phyloP scores from a whole-genome alignment of 2,888 invertebrate genomes.

The Hanleya hanleyi region DNA sequence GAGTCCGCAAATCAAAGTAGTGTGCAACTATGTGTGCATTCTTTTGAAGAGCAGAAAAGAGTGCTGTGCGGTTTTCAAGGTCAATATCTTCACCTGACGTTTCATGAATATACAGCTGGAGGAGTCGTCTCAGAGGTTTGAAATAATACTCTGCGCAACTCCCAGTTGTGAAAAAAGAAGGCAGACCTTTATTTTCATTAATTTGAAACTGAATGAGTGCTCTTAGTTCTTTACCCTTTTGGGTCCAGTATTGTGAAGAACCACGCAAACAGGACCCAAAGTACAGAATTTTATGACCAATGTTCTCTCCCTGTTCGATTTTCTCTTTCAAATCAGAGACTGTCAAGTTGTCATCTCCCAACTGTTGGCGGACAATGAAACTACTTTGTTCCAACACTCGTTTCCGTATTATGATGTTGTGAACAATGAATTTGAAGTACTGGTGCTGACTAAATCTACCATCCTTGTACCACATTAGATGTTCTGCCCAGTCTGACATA shows the following conservation, averaged over 20 bases:
- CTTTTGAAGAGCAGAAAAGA: constrained; percentile 39
- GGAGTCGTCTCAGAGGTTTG: constrained; percentile 22
- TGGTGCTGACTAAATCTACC: constrained; percentile 13
- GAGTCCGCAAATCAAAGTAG: constrained; percentile 43
- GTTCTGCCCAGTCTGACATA: constrained; percentile 20
- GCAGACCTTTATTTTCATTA: too few species aligned
- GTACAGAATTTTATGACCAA: constrained; percentile 34
- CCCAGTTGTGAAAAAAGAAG: too few species aligned
- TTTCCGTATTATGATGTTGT: constrained; percentile 43
- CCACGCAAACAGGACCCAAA: constrained; percentile 19
- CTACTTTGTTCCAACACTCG: constrained; percentile 32
- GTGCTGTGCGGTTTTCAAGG: constrained; percentile 14
- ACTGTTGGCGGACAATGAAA: constrained; percentile 41
- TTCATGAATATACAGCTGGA: constrained; percentile 28
- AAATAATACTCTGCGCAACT: too few species aligned
- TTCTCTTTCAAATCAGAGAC: constrained; percentile 31
- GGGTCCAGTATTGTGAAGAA: too few species aligned
- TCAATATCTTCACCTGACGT: constrained; percentile 29
- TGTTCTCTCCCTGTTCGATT: constrained; percentile 32
- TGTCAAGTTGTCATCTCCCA: constrained; percentile 40
- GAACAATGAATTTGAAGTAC: constrained; percentile 23
- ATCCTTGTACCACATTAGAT: too few species aligned
- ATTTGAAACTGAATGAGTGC: too few species aligned
- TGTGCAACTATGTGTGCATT: constrained; percentile 43
- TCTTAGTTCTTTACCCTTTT: constrained; percentile 11